Percentiles rank a stretch among this genome's conserved stretches.
These are phyloP conservation scores for Tridacna gigas DNA, from an alignment of 2,888 invertebrate genomes.

Conservation along the genomic window DNA sequence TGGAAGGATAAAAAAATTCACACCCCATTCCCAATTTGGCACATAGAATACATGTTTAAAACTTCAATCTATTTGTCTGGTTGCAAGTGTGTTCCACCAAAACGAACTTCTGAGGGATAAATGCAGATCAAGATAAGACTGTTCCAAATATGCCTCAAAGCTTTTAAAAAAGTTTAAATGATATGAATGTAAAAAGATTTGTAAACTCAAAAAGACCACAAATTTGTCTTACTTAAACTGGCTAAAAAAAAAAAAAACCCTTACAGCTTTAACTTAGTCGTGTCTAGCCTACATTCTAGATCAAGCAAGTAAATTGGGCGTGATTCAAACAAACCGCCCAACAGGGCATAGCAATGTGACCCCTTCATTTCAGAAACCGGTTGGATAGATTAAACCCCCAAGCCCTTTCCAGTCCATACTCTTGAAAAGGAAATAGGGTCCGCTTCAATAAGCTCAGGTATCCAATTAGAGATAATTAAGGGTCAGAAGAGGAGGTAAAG, in stretches of 20 bases:
- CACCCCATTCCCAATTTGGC: no score
- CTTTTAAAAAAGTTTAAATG: no score
- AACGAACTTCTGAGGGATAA: no score
- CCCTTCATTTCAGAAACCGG: constrained; percentile 53
- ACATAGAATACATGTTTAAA: no score
- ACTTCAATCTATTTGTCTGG: no score
- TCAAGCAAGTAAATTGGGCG: not conserved
- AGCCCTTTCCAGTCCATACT: constrained; percentile 53
- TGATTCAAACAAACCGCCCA: constrained; percentile 46
- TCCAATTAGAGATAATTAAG: constrained; percentile 63
- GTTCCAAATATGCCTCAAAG: no score
- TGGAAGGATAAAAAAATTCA: no score
- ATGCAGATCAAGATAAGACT: no score
- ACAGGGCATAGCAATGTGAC: constrained; percentile 50
- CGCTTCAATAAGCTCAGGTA: constrained; percentile 59
- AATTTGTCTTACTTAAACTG: not conserved
- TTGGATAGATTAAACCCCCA: constrained; percentile 45
- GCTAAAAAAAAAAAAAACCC: not conserved
- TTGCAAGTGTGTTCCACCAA: no score
- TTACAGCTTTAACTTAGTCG: not conserved
- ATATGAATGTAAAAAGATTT: no score
- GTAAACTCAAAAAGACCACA: no score
- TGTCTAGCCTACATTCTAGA: not conserved
- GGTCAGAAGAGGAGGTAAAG: constrained; percentile 54
- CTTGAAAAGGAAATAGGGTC: constrained; percentile 35